These are phyloP conservation scores for Patella depressa DNA, from an alignment of 2,888 invertebrate genomes.

Conservation along the genomic window DNA sequence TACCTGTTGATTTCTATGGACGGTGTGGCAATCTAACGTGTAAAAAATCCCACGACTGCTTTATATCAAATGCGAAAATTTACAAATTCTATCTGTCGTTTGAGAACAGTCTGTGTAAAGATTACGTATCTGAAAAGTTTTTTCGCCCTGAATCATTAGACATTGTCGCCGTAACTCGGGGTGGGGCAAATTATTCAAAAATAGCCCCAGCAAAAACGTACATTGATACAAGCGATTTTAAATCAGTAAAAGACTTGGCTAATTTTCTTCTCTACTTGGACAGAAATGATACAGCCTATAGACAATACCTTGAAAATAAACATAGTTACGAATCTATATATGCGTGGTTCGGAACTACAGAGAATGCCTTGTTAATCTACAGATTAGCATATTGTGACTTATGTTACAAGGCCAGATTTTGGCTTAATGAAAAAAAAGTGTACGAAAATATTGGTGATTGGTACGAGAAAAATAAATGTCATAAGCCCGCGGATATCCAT, in stretches of 20 bases:
- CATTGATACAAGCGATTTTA: constrained; percentile 19
- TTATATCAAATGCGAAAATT: constrained; percentile 12
- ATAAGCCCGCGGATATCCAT: no score
- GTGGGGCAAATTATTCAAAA: constrained; percentile 32
- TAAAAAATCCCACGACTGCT: background rate
- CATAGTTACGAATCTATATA: no score
- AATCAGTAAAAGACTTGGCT: constrained; percentile 17
- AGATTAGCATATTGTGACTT: no score
- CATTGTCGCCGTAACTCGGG: constrained; percentile 31
- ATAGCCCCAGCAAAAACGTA: constrained; percentile 19
- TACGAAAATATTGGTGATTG: no score
- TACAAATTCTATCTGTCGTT: constrained; percentile 37
- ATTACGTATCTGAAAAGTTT: constrained; percentile 37
- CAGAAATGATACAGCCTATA: constrained; percentile 2
- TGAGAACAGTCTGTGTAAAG: constrained; percentile 35
- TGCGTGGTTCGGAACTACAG: no score
- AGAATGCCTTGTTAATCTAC: no score
- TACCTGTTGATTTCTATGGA: constrained; percentile 31
- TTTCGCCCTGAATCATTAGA: constrained; percentile 17
- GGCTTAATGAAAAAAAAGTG: no score
- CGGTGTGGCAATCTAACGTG: constrained; percentile 29
- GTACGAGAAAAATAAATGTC: no score
- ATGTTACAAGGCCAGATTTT: no score
- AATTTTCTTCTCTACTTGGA: constrained; percentile 15
- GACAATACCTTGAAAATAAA: no score